A percentile compares a stretch with the other conserved stretches of the same genome.
phyloP scores from a whole-genome alignment of 2,113 vertebrate genomes.

The Oryzias curvinotus region DNA sequence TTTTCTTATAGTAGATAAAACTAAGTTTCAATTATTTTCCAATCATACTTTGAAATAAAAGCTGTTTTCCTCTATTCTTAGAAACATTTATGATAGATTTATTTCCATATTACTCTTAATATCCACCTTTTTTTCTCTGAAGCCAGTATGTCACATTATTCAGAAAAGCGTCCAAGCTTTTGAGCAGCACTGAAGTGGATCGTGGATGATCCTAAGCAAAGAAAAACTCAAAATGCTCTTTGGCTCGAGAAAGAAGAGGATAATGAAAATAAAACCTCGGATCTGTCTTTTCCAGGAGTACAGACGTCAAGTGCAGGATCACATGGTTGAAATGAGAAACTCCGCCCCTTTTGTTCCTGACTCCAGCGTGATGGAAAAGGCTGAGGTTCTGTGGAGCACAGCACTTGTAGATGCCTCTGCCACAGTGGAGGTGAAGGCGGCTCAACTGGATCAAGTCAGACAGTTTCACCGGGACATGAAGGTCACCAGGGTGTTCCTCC shows the following conservation, averaged over 20 bases:
- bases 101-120: too few relatives aligned
- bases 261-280: background rate
- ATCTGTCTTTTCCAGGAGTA: conserved; percentile 46
- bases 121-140: too few relatives aligned
- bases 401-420: conserved; percentile 78
- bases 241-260: too few relatives aligned
- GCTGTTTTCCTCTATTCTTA: too few relatives aligned
- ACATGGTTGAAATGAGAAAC: conserved; percentile 44
- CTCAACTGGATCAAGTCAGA: conserved; percentile 77
- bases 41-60: too few relatives aligned
- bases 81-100: too few relatives aligned
- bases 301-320: conserved; percentile 51
- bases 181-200: background rate
- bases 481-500: conserved; percentile 69
- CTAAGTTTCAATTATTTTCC: too few relatives aligned
- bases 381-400: conserved; percentile 62
- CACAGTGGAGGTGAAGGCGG: conserved; percentile 80
- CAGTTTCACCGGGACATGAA: conserved; percentile 78
- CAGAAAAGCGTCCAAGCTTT: background rate
- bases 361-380: conserved; percentile 10
- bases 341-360: background rate
- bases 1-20: too few relatives aligned
- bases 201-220: background rate
- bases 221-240: background rate
- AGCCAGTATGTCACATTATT: too few relatives aligned